Percentiles rank a stretch among this genome's conserved stretches.
phyloP scores from a whole-genome alignment of 2,113 vertebrate species.

The Podarcis raffonei region DNA sequence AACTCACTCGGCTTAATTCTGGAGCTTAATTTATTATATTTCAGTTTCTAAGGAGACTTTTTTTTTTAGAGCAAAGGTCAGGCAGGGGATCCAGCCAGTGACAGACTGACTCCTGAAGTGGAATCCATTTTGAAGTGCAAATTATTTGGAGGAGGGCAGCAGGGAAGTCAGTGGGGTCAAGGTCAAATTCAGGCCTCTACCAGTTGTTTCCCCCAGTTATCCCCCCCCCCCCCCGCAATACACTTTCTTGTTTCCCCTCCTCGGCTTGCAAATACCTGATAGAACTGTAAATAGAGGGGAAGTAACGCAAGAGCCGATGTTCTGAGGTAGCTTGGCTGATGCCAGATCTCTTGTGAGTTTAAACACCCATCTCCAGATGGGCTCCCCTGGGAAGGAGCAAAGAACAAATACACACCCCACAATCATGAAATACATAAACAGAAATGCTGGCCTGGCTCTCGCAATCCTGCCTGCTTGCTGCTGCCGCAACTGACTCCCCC shows the following conservation, averaged over 20 bases:
- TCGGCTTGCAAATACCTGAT: slow-evolving; percentile 66
- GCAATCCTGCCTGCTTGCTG: neutral
- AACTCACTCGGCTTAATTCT: neutral
- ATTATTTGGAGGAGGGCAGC: neutral
- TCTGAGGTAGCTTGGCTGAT: slow-evolving; percentile 64
- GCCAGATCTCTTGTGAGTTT: slow-evolving; percentile 59
- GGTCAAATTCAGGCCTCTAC: neutral
- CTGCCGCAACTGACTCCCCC: neutral
- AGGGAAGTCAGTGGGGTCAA: neutral
- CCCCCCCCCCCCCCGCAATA: no score
- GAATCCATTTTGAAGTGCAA: neutral
- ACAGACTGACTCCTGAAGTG: neutral
- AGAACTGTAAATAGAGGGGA: slow-evolving; percentile 57
- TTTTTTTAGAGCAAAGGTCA: neutral
- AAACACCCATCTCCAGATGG: slow-evolving; percentile 40
- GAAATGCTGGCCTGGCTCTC: neutral
- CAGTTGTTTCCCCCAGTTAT: neutral
- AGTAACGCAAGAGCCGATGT: slow-evolving; percentile 67
- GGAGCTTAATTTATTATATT: neutral
- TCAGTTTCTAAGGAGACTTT: neutral
- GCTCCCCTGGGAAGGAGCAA: slow-evolving; percentile 55
- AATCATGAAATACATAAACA: slow-evolving; percentile 34
- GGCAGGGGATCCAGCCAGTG: neutral
- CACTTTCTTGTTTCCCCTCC: slow-evolving; percentile 64
- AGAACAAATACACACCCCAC: slow-evolving; percentile 32